Percentiles rank a stretch among this genome's conserved stretches.
Evolutionary conservation across 2,113 vertebrate species (phyloP).

Genomic region (Oreotrochilus melanogaster): DNA sequence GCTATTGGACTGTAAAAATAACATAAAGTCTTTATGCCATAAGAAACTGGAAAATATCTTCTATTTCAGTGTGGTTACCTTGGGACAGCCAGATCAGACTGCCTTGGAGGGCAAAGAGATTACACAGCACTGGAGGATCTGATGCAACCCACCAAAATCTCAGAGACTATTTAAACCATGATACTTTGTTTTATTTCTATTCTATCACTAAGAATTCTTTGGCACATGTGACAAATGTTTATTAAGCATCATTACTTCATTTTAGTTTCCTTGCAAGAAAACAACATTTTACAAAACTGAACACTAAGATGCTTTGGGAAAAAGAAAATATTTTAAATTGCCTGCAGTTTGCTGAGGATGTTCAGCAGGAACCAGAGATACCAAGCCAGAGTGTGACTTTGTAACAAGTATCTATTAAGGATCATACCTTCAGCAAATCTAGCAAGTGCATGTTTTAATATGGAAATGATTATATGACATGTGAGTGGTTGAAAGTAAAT

Average conservation of each 20-base stretch:
- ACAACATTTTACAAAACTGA: not conserved
- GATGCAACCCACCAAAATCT: not conserved
- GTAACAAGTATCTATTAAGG: not conserved
- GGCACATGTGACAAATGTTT: not conserved
- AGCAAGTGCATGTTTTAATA: not conserved
- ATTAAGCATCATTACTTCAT: not conserved
- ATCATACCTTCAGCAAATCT: not conserved
- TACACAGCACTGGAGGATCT: not conserved
- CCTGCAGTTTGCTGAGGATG: not conserved
- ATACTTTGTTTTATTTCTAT: not conserved
- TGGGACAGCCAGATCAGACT: not conserved
- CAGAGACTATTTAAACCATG: not conserved
- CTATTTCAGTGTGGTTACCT: not conserved
- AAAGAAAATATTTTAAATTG: not conserved
- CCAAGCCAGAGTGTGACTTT: not conserved
- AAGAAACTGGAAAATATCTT: not conserved
- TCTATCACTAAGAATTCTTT: not conserved
- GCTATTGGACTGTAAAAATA: not conserved
- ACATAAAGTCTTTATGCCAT: not conserved
- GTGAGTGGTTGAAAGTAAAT: not conserved
- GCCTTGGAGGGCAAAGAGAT: not conserved
- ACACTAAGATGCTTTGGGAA: not conserved
- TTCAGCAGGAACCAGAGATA: not conserved
- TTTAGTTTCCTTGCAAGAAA: not conserved
- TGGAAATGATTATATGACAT: not conserved